Evolutionary conservation across 2,888 invertebrate genomes (phyloP), one percentile per base, ranked within the genome.

Genomic region (Lasius fuliginosus): DNA sequence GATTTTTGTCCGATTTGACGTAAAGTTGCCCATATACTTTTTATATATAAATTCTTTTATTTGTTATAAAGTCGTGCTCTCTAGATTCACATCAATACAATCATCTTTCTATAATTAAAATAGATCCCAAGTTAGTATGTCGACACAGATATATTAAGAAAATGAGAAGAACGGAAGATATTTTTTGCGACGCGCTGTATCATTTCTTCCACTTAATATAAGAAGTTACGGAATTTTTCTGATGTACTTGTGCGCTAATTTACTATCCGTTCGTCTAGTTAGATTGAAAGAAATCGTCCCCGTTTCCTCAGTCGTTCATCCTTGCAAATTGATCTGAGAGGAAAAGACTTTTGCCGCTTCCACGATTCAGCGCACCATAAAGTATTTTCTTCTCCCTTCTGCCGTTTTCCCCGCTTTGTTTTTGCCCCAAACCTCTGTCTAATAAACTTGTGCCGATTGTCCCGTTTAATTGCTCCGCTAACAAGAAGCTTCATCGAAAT

Each of bases 391-490:
- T 85, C 30, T 46, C 42, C 23, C 46, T 23, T 5, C 36, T 53
- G 23, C 18, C 56, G n/a, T 30, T 58, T 67, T 68, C 40, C 40
- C n/a, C n/a, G 53, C 4, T 49, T n/a, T 40, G n/a, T 27, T 40
- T 73, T 15, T 40, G n/a, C 53, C 40, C 15, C 53, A 23, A 46
- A 33, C n/a, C 64, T 73, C 40, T 42, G 53, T 30, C 36, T 76
- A 76, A 85, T 85, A 69, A 83, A 76, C 46, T 83, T 36, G 68
- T 82, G 71, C 65, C 73, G 49, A 84, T 83, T 84, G 83, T 86
- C 86, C 53, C 85, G 84, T 88, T 88, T 89, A 90, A 90, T 90
- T 89, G 69, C 86, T 86, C 89, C 84, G 86, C n/a, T 64, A 40
- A 64, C 53, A 67, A 68, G 40, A 77, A 85, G 69, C 74, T 58